Evolutionary conservation across 1,140 invertebrate species (phyloP), one percentile per base, ranked within the genome.

Genomic region (Drosophila pandora): DNA sequence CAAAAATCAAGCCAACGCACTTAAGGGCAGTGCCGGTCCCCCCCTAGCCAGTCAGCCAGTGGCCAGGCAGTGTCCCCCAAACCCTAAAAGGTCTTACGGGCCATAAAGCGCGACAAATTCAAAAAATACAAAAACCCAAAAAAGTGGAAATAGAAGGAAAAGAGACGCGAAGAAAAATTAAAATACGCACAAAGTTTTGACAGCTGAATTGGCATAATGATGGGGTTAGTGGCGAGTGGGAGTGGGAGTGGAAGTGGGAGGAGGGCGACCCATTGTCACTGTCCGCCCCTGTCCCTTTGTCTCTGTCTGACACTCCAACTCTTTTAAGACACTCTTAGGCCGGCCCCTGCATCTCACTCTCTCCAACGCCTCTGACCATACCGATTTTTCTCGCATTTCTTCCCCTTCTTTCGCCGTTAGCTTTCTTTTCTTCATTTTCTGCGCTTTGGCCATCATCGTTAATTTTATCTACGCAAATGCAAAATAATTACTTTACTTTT

Each of bases 401-500:
- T 32, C 8, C 37, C 39, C 25, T 37, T 47, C 25, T 34, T 32
- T 7, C 30, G 32, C 17, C 10, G 17, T 43, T 10, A 52, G 41
- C 47, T 21, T 30, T 32, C 37, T 39, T 45, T 25, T 8, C 28
- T 60, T 65, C 69, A 9, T 55, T 39, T 49, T 41, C 21, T 39
- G 50, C 45, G 52, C 59, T 47, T 54, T 49, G 48, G 59, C 76
- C 81, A 85, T 84, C 80, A 85, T 84, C 81, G 81, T 85, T 85
- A 85, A 85, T 85, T 85, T 85, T 87, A 87, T 87, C 82, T 87
- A 87, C 78, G 82, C 82, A 87, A 87, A 87, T 87, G 82, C 82
- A 87, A 87, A 87, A 87, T 87, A 87, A 87, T 87, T 87, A 87
- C 82, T 87, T 87, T 87, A 87, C 82, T 87, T 85, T 87, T 85